Percentiles rank a stretch among this genome's conserved stretches.
Conservation (phyloP, 2,888 invertebrate genomes). For the Noctua comes region DNA sequence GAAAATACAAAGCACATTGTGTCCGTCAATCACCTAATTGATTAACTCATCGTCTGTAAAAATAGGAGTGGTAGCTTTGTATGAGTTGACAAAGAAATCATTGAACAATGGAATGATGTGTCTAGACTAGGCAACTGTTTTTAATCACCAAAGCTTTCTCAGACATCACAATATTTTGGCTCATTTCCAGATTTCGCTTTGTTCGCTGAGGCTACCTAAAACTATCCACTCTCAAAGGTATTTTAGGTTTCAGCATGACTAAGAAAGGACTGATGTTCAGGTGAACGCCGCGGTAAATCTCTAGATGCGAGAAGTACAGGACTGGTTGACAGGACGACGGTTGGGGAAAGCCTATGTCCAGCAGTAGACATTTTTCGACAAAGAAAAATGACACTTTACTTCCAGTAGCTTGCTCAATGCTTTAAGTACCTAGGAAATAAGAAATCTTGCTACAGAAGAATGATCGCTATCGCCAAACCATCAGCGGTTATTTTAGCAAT, state of each 20-base stretch:
- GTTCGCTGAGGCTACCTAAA: neutral
- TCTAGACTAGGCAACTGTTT: neutral
- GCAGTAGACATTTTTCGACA: neutral
- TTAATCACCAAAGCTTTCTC: neutral
- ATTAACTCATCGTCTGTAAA: constrained; percentile 4
- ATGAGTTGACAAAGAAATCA: neutral
- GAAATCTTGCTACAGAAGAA: neutral
- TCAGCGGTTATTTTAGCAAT: neutral
- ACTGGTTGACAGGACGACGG: neutral
- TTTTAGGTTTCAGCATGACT: neutral
- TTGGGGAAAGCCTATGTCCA: too few relatives aligned
- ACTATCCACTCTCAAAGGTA: neutral
- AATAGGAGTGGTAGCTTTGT: neutral
- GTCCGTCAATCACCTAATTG: neutral
- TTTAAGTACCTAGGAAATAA: too few relatives aligned
- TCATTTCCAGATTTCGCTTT: neutral
- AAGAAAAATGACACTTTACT: neutral
- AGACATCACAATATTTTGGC: neutral
- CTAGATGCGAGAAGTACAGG: neutral
- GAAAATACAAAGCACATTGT: constrained; percentile 7
- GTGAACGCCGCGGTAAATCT: neutral
- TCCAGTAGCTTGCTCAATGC: neutral
- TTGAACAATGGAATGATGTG: neutral
- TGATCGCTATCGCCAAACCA: neutral
- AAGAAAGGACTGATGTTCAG: neutral